Conservation (phyloP, 2,113 vertebrate genomes). For the Triplophysa rosa region DNA sequence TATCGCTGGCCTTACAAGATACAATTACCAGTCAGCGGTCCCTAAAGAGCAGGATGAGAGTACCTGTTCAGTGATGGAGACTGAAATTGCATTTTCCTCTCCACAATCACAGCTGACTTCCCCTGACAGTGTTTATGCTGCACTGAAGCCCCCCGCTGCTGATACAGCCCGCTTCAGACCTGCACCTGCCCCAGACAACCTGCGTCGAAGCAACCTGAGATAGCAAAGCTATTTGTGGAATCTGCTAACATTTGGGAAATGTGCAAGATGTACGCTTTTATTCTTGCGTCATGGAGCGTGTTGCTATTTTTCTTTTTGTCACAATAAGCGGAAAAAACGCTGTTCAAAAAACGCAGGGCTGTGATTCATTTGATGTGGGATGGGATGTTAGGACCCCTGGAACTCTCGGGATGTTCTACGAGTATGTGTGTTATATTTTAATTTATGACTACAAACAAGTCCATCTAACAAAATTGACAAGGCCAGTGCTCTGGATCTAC, state of each 20-base stretch:
- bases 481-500: conserved; percentile 26
- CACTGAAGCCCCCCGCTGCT: neutral
- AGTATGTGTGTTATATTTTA: conserved; percentile 34
- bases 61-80: conserved; percentile 47
- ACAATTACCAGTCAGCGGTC: conserved; percentile 42
- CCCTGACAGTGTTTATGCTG: conserved; percentile 21
- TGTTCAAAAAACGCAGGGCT: conserved; percentile 40
- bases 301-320: conserved; percentile 38
- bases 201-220: neutral
- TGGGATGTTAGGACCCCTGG: conserved; percentile 21
- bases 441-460: conserved; percentile 48
- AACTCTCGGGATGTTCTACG: conserved; percentile 21
- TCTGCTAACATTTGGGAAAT: conserved; percentile 46
- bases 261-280: conserved; percentile 43
- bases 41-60: conserved; percentile 21
- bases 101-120: conserved; percentile 6
- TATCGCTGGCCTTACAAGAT: conserved; percentile 56
- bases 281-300: conserved; percentile 31
- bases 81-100: conserved; percentile 1
- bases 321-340: conserved; percentile 19
- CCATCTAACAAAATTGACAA: conserved; percentile 38
- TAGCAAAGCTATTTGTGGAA: conserved; percentile 48
- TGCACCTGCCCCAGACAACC: neutral
- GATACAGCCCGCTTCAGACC: neutral
- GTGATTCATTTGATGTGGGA: conserved; percentile 33